Percentiles rank a stretch among this genome's conserved stretches.
Evolutionary conservation across 2,113 vertebrate genomes (phyloP).

Genomic region (Malurus elegans): DNA sequence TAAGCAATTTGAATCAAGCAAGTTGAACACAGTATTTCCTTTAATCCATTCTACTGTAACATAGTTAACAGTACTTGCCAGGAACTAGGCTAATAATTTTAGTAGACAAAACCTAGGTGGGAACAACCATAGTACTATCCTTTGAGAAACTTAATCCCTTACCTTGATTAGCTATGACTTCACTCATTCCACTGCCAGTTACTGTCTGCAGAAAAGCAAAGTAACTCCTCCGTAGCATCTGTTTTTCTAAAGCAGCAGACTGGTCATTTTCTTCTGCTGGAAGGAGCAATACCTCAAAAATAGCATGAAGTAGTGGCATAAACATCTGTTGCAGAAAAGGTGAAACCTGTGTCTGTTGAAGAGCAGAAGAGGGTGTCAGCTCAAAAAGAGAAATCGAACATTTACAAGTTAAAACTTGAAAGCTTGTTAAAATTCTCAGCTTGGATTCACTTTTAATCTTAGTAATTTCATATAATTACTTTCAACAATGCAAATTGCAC

Average conservation of each 20-base stretch:
- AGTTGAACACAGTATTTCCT: background rate
- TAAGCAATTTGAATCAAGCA: background rate
- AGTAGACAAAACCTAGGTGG: background rate
- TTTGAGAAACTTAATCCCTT: conserved; percentile 26
- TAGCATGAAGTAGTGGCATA: conserved; percentile 93
- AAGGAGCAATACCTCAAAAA: conserved; percentile 90
- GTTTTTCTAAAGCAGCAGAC: conserved; percentile 93
- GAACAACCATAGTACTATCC: background rate
- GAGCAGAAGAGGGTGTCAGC: background rate
- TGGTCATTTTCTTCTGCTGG: conserved; percentile 98
- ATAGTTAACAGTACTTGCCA: background rate
- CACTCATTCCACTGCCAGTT: conserved; percentile 91
- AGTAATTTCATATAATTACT: background rate
- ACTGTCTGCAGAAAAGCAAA: conserved; percentile 94
- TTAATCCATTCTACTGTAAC: background rate
- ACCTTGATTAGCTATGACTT: conserved; percentile 96
- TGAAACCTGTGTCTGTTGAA: conserved; percentile 87
- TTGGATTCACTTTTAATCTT: background rate
- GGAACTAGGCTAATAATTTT: background rate
- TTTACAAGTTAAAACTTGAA: background rate
- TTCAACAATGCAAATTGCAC: background rate
- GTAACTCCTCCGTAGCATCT: conserved; percentile 95
- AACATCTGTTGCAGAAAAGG: conserved; percentile 98
- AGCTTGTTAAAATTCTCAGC: background rate
- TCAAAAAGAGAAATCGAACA: background rate